Conservation (phyloP, 2,113 vertebrate genomes). For the Penelope pileata region DNA sequence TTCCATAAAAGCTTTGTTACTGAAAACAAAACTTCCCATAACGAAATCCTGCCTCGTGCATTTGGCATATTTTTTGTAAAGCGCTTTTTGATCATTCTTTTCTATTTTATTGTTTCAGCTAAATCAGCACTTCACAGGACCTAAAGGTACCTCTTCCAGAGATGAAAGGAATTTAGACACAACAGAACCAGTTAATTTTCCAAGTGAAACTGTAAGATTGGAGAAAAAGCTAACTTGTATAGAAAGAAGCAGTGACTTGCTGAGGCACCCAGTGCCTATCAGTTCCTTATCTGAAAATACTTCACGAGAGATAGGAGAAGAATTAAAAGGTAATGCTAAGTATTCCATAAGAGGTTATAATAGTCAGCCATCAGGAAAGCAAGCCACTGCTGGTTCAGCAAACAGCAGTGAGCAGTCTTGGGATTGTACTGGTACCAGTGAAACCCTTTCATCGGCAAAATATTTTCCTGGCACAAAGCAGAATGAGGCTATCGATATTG, state of each 20-base stretch:
- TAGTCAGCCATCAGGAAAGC: conserved; percentile 22
- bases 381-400: conserved; percentile 17
- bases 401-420: background rate
- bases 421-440: background rate
- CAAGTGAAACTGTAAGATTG: conserved; percentile 63
- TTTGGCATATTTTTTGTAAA: conserved; percentile 44
- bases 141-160: conserved; percentile 68
- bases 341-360: conserved; percentile 36
- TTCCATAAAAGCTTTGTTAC: conserved; percentile 45
- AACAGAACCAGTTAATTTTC: conserved; percentile 71
- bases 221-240: conserved; percentile 46
- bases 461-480: conserved; percentile 20
- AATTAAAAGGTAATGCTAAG: conserved; percentile 45
- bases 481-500: background rate
- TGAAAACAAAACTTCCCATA: conserved; percentile 55
- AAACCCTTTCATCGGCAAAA: conserved; percentile 7
- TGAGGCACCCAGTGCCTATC: conserved; percentile 52
- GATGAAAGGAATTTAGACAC: conserved; percentile 69
- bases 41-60: conserved; percentile 39
- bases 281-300: conserved; percentile 56
- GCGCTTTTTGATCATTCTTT: conserved; percentile 61
- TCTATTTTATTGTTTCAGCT: conserved; percentile 77
- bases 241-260: conserved; percentile 45
- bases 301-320: conserved; percentile 34
- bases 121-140: conserved; percentile 73